Percentiles rank a stretch among this genome's conserved stretches.
Evolutionary conservation across 1,140 invertebrate genomes (phyloP).

Genomic region (Pseudomyrmex sp.): DNA sequence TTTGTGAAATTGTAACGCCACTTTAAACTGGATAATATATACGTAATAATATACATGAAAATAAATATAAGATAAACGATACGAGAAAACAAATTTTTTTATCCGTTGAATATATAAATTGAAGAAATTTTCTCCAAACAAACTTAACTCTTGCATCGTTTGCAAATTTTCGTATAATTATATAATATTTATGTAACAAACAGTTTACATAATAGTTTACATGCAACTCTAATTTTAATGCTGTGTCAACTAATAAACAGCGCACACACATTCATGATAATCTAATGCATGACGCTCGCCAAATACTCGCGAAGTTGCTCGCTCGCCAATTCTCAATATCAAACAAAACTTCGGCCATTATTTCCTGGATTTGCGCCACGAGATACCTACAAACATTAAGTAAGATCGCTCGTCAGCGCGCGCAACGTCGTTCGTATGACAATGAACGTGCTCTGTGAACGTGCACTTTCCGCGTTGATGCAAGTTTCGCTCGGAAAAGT

Average conservation of each 20-base stretch:
- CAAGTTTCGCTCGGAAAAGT: conserved; percentile 29
- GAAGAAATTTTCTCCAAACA: too few relatives aligned
- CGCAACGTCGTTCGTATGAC: conserved; percentile 11
- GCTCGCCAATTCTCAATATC: conserved; percentile 32
- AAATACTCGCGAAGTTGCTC: conserved; percentile 33
- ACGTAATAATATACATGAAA: neutral
- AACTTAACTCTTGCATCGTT: too few relatives aligned
- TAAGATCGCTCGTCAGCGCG: conserved; percentile 11
- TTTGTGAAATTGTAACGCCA: neutral
- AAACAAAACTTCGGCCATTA: conserved; percentile 34
- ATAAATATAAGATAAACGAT: neutral
- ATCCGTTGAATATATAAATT: too few relatives aligned
- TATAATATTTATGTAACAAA: neutral
- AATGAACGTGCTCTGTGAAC: conserved; percentile 9
- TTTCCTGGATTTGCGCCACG: conserved; percentile 10
- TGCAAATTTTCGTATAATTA: too few relatives aligned
- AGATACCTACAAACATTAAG: conserved; percentile 30
- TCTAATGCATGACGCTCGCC: conserved; percentile 4
- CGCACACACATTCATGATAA: conserved; percentile 8
- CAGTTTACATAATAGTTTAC: neutral
- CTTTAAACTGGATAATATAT: neutral
- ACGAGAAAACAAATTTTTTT: too few relatives aligned
- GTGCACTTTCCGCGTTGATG: neutral
- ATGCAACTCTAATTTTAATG: neutral
- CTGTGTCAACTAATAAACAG: conserved; percentile 29